These are phyloP conservation scores for Drosophila rhopaloa DNA, from an alignment of 1,140 invertebrate species.

Conservation along the genomic window DNA sequence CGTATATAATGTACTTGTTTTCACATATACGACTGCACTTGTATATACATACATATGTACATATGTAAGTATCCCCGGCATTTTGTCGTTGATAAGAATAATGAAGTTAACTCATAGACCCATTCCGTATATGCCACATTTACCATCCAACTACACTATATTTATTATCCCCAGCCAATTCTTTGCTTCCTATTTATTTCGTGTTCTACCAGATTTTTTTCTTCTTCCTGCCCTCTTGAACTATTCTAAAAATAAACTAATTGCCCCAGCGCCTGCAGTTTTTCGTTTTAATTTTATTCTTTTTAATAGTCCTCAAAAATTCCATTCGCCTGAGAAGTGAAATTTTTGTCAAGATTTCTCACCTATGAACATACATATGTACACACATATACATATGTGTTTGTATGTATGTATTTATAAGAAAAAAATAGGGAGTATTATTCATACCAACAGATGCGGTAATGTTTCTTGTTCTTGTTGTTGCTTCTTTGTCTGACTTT, in stretches of 20 bases:
- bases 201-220: not conserved
- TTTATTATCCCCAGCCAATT: not conserved
- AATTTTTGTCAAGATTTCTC: constrained; percentile 18
- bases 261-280: constrained; percentile 9
- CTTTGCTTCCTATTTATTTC: not conserved
- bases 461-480: constrained; percentile 44
- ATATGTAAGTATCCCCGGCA: not conserved
- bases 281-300: constrained; percentile 22
- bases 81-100: constrained; percentile 38
- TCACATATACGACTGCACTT: not conserved
- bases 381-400: not conserved
- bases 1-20: constrained; percentile 20
- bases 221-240: constrained; percentile 11
- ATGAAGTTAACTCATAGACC: constrained; percentile 31
- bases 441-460: constrained; percentile 56
- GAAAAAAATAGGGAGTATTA: constrained; percentile 7
- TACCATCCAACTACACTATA: constrained; percentile 1
- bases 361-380: not conserved
- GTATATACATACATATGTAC: not conserved
- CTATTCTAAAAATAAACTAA: constrained; percentile 36
- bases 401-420: not conserved
- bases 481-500: constrained; percentile 28
- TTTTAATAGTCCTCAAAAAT: constrained; percentile 63
- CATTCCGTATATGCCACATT: constrained; percentile 4
- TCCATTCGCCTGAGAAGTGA: constrained; percentile 55